Evolutionary conservation across 92 coral and sea anemone genomes (phyloP), one percentile per base, ranked within the genome.

Genomic region (Diadumene lineata): DNA sequence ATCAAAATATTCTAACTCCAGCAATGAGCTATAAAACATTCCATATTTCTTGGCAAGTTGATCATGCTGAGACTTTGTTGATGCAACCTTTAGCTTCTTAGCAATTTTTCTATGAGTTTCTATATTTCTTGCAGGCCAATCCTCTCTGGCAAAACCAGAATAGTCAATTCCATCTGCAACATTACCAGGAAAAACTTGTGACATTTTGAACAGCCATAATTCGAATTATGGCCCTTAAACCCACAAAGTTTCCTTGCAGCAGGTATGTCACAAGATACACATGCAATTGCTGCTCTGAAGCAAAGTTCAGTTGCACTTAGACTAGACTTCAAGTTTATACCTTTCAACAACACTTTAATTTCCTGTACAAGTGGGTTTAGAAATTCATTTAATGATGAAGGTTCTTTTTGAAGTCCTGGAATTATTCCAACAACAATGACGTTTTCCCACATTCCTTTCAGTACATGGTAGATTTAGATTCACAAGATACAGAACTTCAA

Each of bases 241-340:
- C 82, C 82, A 82, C 87, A 82, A 32, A 76, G 25, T 44, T 82
- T 82, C 33, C 87, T 29, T 7, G 87, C 77, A 0, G 87, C 87
- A 19, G 87, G 82, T 29, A 82, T 50, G 57, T 82, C 78, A 68
- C 77, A 82, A 33, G 87, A 62, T 15, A 71, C 43, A 33, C 84
- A 83, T 11, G 73, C 74, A 21, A 83, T 24, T 63, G 79, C 83
- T 30, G 79, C 87, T 70, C 75, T 34, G 57, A 62, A 83, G 19
- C 44, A 31, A 65, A 84, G 38, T 38, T 83, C 80, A 31, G 68
- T 58, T 6, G 30, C 68, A 34, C 84, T 71, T 46, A 66, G 31
- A 50, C 84, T 78, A n/a, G 76, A 64, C 29, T 72, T 38, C 16
- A 84, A 24, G 33, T 71, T 34, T 13, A 84, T 46, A 43, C 89